Percentiles rank a stretch among this genome's conserved stretches.
Conservation (phyloP, 2,113 vertebrate genomes). For the Pseudopodoces humilis region DNA sequence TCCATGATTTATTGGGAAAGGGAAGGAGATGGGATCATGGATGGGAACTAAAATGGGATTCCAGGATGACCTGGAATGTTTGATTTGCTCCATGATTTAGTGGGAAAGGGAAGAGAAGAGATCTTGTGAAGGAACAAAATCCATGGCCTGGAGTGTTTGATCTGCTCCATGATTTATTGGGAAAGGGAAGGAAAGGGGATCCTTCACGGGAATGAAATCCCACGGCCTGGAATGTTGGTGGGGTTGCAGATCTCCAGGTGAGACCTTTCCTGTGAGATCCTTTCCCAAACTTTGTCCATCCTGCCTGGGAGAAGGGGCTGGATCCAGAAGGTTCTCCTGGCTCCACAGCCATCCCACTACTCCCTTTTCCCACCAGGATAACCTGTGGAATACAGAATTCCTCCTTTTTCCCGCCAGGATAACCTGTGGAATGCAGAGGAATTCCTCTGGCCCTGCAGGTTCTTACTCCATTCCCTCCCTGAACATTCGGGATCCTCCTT, state of each 20-base stretch:
- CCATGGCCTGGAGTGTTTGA: no score
- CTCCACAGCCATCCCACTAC: background rate
- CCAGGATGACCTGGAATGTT: no score
- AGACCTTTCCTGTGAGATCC: background rate
- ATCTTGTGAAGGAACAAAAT: no score
- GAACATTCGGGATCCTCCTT: background rate
- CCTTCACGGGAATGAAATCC: background rate
- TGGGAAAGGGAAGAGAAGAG: no score
- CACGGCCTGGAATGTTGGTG: fast-evolving
- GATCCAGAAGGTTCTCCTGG: background rate
- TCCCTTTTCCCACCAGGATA: background rate
- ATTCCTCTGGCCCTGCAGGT: no score
- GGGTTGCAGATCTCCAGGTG: background rate
- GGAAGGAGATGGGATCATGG: no score
- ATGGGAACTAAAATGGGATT: no score
- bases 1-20: no score
- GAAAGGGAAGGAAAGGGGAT: background rate
- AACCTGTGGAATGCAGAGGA: background rate
- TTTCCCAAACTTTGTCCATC: background rate
- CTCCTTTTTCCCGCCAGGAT: background rate
- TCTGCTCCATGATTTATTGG: no score
- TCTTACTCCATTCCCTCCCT: no score
- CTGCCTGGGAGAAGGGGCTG: background rate
- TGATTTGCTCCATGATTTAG: no score
- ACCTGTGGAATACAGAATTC: no score